Percentiles rank a stretch among this genome's conserved stretches.
These are phyloP conservation scores for Halichoerus grypus DNA, from an alignment of 2,113 vertebrate species.

Conservation along the genomic window DNA sequence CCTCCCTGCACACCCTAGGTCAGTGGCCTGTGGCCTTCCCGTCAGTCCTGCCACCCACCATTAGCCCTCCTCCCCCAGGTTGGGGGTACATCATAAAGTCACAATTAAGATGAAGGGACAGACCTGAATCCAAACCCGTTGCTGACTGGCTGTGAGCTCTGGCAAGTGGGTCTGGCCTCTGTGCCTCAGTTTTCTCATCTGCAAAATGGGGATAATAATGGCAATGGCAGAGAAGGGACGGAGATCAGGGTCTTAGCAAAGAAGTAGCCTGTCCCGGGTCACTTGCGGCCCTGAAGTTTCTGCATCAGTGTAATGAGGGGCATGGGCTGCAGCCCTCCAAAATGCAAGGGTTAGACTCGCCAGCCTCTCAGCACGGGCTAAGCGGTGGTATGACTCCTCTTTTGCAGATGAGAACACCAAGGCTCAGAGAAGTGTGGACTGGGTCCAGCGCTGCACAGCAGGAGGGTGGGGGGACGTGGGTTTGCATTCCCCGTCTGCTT, in stretches of 20 bases:
- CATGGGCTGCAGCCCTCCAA: neutral
- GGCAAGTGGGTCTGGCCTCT: neutral
- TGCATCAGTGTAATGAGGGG: neutral
- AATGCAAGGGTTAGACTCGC: neutral
- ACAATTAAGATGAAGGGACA: neutral
- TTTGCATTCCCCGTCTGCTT: neutral
- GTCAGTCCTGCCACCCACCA: neutral
- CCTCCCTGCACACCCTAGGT: neutral
- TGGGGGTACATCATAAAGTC: neutral
- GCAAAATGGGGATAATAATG: neutral
- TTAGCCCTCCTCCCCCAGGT: rapidly evolving
- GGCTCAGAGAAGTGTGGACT: neutral
- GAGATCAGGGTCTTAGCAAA: neutral
- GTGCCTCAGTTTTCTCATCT: neutral
- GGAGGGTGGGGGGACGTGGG: neutral
- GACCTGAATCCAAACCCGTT: neutral
- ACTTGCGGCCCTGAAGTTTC: neutral
- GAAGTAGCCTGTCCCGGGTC: neutral
- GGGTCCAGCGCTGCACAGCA: neutral
- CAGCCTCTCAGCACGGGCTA: rapidly evolving
- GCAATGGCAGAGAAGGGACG: neutral
- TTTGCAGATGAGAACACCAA: neutral
- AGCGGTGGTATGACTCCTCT: rapidly evolving
- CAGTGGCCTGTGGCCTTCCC: neutral
- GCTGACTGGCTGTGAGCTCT: neutral